Evolutionary conservation across 1,140 invertebrate genomes (phyloP).

Genomic region (Agraylea sexmaculata): DNA sequence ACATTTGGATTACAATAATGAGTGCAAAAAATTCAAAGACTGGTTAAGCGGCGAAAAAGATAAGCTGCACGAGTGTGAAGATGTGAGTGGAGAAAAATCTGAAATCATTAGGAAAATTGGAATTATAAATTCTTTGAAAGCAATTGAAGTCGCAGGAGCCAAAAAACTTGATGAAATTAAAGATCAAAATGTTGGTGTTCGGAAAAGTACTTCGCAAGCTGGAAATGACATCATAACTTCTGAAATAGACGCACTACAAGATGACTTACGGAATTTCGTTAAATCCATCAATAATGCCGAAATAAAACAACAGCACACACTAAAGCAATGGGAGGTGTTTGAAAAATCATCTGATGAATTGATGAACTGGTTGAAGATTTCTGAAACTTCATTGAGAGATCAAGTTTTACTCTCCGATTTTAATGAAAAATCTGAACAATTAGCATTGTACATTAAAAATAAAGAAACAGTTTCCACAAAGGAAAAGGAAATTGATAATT

Average conservation of each 20-base stretch:
- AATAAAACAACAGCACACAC: slow-evolving; percentile 56
- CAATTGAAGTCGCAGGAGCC: slow-evolving; percentile 57
- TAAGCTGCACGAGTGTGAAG: slow-evolving; percentile 63
- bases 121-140: slow-evolving; percentile 53
- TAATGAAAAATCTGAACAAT: slow-evolving; percentile 64
- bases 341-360: slow-evolving; percentile 67
- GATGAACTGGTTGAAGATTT: slow-evolving; percentile 72
- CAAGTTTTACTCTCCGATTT: slow-evolving; percentile 71
- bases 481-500: slow-evolving; percentile 74
- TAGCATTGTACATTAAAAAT: slow-evolving; percentile 60
- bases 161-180: slow-evolving; percentile 58
- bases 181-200: slow-evolving; percentile 53
- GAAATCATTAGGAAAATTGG: slow-evolving; percentile 65
- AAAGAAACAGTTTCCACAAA: slow-evolving; percentile 62
- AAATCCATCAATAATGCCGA: slow-evolving; percentile 51
- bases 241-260: slow-evolving; percentile 60
- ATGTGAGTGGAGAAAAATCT: slow-evolving; percentile 66
- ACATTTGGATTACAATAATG: slow-evolving; percentile 65
- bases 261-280: slow-evolving; percentile 50
- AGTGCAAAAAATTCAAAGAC: slow-evolving; percentile 61
- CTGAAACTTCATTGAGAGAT: slow-evolving; percentile 74
- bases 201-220: slow-evolving; percentile 70
- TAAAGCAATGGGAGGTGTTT: slow-evolving; percentile 80
- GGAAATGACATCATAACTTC: slow-evolving; percentile 60
- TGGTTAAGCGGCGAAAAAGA: slow-evolving; percentile 68